phyloP scores from a whole-genome alignment of 1,140 invertebrate genomes.

The Psix sp. region DNA sequence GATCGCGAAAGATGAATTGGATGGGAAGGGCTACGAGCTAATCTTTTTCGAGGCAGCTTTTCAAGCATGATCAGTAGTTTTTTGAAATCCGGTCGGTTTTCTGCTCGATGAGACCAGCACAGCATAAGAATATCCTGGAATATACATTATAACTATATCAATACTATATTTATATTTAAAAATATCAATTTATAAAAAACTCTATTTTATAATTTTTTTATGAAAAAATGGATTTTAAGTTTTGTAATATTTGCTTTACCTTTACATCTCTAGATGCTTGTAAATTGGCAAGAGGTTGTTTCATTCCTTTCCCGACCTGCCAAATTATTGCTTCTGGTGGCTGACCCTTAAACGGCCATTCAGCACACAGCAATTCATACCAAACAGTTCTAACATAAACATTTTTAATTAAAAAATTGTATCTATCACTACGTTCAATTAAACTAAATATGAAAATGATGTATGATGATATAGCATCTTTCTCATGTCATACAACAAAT shows the following conservation, averaged over 20 bases:
- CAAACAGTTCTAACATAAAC: constrained; percentile 90
- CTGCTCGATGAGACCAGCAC: constrained; percentile 93
- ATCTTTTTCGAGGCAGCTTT: constrained; percentile 93
- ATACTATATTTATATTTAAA: neutral
- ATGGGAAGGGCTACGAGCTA: constrained; percentile 97
- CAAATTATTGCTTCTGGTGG: constrained; percentile 97
- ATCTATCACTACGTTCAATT: too few species aligned
- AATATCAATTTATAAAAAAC: neutral
- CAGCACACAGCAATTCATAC: constrained; percentile 97
- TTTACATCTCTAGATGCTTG: constrained; percentile 97
- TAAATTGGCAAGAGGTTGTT: constrained; percentile 95
- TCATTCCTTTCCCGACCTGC: constrained; percentile 98
- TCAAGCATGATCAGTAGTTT: constrained; percentile 90
- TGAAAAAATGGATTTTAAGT: too few species aligned
- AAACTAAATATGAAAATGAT: too few species aligned
- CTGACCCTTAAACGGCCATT: constrained; percentile 96
- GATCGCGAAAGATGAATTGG: constrained; percentile 95
- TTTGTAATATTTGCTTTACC: constrained; percentile 83
- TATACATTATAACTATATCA: constrained; percentile 37
- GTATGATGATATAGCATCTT: too few species aligned
- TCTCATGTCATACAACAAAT: too few species aligned
- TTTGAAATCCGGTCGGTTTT: constrained; percentile 93
- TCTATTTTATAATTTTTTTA: constrained; percentile 13
- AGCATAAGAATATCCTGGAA: constrained; percentile 95
- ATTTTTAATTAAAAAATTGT: neutral